Evolutionary conservation across 2,113 vertebrate genomes (phyloP).

Genomic region (Oxyruncus cristatus): DNA sequence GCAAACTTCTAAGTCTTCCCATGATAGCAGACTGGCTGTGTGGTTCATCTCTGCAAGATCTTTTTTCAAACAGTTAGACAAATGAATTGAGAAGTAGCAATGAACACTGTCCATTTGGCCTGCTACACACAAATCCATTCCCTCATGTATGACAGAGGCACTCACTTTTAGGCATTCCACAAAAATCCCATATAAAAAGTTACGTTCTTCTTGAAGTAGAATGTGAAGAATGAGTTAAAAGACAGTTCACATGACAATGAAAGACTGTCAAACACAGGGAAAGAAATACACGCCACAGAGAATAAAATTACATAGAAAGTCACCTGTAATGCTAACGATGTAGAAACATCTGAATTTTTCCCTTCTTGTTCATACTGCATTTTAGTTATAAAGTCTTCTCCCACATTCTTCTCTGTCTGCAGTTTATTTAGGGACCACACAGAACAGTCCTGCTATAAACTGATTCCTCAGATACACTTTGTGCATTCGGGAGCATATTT

Average conservation of each 20-base stretch:
- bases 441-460: neutral
- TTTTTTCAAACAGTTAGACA: neutral
- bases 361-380: neutral
- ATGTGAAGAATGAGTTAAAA: neutral
- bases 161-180: neutral
- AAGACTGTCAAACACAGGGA: neutral
- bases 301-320: neutral
- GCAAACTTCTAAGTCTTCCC: neutral
- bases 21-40: neutral
- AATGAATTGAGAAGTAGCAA: neutral
- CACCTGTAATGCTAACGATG: neutral
- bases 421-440: neutral
- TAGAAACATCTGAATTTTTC: neutral
- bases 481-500: neutral
- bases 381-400: neutral
- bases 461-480: neutral
- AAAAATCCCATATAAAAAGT: neutral
- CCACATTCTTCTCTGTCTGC: neutral
- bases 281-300: neutral
- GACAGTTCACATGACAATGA: neutral
- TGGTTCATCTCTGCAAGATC: neutral
- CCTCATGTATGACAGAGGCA: rapidly evolving
- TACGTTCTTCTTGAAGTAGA: neutral
- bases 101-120: neutral
- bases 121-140: neutral